phyloP scores from a whole-genome alignment of 1,140 invertebrate genomes.

The Drosophila chauvacae region DNA sequence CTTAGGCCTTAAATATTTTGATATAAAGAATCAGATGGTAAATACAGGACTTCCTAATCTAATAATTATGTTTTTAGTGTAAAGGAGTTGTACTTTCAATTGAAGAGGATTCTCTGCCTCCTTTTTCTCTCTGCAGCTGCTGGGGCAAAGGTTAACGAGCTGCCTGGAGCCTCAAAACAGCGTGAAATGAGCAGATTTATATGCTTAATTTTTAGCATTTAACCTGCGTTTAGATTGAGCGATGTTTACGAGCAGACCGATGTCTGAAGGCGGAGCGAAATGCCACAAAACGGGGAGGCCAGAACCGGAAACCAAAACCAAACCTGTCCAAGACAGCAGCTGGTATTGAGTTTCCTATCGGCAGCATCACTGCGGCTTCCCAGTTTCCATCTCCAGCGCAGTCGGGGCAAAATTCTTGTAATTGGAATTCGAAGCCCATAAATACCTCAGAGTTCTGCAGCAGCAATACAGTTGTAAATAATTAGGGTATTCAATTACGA shows the following conservation, averaged over 20 bases:
- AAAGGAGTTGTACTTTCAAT: not conserved
- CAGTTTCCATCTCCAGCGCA: slow-evolving; percentile 2
- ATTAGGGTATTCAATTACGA: slow-evolving; percentile 74
- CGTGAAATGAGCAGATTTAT: slow-evolving; percentile 66
- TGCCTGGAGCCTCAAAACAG: slow-evolving; percentile 47
- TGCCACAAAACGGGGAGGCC: not conserved
- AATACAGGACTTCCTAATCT: not conserved
- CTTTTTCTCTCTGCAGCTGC: slow-evolving; percentile 4
- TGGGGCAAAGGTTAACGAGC: slow-evolving; percentile 38
- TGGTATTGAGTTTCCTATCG: not conserved
- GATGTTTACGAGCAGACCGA: slow-evolving; percentile 10
- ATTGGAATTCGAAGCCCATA: slow-evolving; percentile 51
- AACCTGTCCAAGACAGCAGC: not conserved
- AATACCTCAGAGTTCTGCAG: slow-evolving; percentile 30
- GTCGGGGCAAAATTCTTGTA: slow-evolving; percentile 21
- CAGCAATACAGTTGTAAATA: slow-evolving; percentile 54
- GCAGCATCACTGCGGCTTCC: slow-evolving; percentile 24
- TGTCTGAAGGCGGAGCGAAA: not conserved
- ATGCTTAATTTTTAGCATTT: slow-evolving; percentile 59
- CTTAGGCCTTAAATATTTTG: not conserved
- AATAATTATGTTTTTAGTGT: not conserved
- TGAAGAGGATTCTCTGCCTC: not conserved
- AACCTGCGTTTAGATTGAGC: slow-evolving; percentile 36
- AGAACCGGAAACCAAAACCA: not conserved
- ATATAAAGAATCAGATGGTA: not conserved